A percentile compares a stretch with the other conserved stretches of the same genome.
Conservation (phyloP, 2,113 vertebrate genomes). For the Sinocyclocheilus grahami region DNA sequence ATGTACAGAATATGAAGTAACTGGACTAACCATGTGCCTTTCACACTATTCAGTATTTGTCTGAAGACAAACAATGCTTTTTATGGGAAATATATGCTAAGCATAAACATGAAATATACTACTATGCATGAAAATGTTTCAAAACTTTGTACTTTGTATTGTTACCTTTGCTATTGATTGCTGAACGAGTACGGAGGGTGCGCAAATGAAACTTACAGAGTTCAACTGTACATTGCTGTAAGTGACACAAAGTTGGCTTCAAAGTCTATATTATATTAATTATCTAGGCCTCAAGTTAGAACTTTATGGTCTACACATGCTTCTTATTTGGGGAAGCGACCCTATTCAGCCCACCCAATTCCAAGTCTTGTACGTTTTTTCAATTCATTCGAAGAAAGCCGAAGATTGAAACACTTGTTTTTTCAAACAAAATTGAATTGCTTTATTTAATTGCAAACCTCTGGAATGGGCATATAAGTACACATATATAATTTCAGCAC, state of each 20-base stretch:
- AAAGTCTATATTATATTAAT: not conserved
- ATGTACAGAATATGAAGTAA: not conserved
- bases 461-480: no score
- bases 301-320: not conserved
- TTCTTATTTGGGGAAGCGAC: not conserved
- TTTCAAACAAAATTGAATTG: no score
- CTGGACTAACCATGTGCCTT: not conserved
- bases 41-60: not conserved
- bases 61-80: not conserved
- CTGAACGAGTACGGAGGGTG: not conserved
- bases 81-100: not conserved
- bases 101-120: not conserved
- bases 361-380: not conserved
- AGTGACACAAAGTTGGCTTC: not conserved
- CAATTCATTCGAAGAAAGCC: no score
- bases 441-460: no score
- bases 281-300: not conserved
- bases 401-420: no score
- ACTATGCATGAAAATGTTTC: not conserved
- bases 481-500: no score
- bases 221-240: no score
- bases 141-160: not conserved
- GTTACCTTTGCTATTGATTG: not conserved
- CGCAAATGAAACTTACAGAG: not conserved
- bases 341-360: not conserved